phyloP scores from a whole-genome alignment of 2,797 vertebrate genomes.

The Anguilla megastoma region DNA sequence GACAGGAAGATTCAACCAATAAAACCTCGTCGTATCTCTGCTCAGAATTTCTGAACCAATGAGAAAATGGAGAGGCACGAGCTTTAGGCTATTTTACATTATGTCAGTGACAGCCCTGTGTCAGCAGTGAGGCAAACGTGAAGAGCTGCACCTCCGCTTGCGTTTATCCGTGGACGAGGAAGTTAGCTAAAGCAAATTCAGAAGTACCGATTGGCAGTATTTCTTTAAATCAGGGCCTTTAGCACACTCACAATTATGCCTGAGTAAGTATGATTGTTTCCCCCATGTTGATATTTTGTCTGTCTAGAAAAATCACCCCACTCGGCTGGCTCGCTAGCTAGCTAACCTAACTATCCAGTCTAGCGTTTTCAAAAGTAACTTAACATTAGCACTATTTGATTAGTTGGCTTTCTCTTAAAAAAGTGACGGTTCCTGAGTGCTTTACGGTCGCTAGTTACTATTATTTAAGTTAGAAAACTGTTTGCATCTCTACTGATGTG shows the following conservation, averaged over 20 bases:
- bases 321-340: neutral
- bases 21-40: conserved; percentile 48
- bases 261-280: conserved; percentile 63
- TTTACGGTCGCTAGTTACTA: neutral
- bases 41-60: conserved; percentile 67
- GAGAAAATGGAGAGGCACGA: neutral
- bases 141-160: neutral
- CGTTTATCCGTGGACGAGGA: conserved; percentile 62
- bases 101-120: conserved; percentile 44
- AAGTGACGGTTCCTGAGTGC: neutral
- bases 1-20: conserved; percentile 54
- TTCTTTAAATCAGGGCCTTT: conserved; percentile 31
- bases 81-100: neutral
- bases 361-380: neutral
- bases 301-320: neutral
- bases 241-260: conserved; percentile 63
- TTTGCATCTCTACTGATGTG: neutral
- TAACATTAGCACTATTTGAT: neutral
- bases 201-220: conserved; percentile 36
- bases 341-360: neutral
- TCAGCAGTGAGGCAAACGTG: neutral
- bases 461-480: neutral
- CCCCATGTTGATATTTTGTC: neutral
- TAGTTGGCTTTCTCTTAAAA: neutral
- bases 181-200: conserved; percentile 42